A percentile compares a stretch with the other conserved stretches of the same genome.
These are phyloP conservation scores for Aythya baeri DNA, from an alignment of 2,113 vertebrate genomes.

Conservation along the genomic window DNA sequence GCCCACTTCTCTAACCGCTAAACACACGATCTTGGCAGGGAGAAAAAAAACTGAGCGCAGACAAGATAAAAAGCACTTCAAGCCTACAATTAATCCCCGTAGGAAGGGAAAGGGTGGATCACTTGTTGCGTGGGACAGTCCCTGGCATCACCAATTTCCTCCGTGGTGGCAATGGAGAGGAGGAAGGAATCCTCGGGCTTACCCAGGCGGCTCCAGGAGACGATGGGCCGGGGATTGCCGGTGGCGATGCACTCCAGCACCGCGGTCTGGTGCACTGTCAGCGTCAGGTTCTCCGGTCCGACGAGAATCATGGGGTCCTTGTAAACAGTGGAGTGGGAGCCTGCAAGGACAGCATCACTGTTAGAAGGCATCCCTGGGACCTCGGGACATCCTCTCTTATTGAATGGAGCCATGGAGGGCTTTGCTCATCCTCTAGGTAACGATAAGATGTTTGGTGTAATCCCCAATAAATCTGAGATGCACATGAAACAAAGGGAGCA, in stretches of 20 bases:
- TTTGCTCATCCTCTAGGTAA: background rate
- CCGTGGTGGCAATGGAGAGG: rapidly evolving
- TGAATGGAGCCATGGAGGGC: background rate
- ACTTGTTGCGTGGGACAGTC: background rate
- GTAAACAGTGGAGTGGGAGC: conserved; percentile 89
- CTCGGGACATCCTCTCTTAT: background rate
- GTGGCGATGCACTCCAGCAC: conserved; percentile 98
- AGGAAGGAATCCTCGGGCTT: conserved; percentile 60
- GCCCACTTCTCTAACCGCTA: conserved; percentile 18
- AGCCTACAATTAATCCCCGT: conserved; percentile 39
- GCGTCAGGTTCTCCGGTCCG: conserved; percentile 97
- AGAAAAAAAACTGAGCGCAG: background rate
- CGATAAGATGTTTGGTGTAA: background rate
- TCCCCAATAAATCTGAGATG: background rate
- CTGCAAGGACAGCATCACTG: conserved; percentile 58
- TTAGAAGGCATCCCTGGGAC: background rate
- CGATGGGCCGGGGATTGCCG: conserved; percentile 96
- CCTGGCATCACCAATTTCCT: background rate
- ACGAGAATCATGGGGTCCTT: conserved; percentile 96
- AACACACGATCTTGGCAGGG: conserved; percentile 35
- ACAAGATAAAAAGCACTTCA: conserved; percentile 29
- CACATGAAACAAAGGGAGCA: background rate
- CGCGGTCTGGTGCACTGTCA: conserved; percentile 96
- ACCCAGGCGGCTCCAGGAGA: conserved; percentile 99
- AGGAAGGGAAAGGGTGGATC: background rate